phyloP scores from a whole-genome alignment of 2,113 vertebrate genomes.

The Burhinus oedicnemus region DNA sequence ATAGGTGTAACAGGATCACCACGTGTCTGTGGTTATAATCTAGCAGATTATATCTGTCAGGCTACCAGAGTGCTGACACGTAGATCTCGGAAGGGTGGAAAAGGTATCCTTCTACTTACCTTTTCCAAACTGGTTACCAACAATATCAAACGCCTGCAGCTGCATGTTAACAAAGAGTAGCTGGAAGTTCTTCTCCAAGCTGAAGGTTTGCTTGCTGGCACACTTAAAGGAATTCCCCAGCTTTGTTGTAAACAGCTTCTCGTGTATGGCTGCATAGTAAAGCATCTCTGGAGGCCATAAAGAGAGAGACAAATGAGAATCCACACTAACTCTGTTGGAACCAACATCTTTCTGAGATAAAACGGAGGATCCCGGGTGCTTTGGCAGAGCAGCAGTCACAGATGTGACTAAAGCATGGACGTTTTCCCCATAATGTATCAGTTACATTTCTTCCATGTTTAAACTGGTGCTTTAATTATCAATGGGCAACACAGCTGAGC shows the following conservation, averaged over 20 bases:
- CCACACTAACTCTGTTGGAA: neutral
- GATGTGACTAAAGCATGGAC: neutral
- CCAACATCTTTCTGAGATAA: neutral
- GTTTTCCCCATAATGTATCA: neutral
- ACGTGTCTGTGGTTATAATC: too few relatives aligned
- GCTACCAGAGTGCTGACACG: too few relatives aligned
- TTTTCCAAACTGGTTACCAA: constrained; percentile 74
- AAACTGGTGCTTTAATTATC: neutral
- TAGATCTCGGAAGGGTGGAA: neutral
- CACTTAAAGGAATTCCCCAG: constrained; percentile 83
- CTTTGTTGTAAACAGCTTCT: constrained; percentile 74
- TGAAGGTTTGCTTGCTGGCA: constrained; percentile 71
- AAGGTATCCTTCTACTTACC: constrained; percentile 68
- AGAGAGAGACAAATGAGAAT: neutral
- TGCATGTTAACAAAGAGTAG: constrained; percentile 78
- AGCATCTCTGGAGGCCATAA: constrained; percentile 12
- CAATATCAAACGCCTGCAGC: constrained; percentile 86
- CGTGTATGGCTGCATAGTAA: constrained; percentile 5
- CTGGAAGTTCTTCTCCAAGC: constrained; percentile 68
- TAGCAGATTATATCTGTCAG: too few relatives aligned
- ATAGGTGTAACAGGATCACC: too few relatives aligned
- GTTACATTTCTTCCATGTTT: neutral
- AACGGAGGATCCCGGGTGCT: neutral
- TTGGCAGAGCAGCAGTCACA: neutral
- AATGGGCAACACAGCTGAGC: neutral